Evolutionary conservation across 1,140 invertebrate genomes (phyloP), one percentile per base, ranked within the genome.

Genomic region (Spodoptera litura): DNA sequence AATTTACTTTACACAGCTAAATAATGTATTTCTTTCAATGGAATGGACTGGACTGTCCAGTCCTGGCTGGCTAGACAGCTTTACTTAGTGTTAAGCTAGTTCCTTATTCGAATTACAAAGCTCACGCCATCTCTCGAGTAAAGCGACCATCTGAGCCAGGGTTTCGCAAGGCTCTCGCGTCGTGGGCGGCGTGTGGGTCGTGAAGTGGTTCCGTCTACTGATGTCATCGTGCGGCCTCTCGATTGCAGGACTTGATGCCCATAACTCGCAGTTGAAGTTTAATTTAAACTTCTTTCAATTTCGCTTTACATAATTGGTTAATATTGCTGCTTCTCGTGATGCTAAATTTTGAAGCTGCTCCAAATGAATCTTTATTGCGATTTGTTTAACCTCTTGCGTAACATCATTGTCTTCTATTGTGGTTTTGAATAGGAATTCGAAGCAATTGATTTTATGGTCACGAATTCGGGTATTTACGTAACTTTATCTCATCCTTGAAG

Each of bases 131-230:
- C 52, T 49, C 72, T 61, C 81, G 51, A 70, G 58, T 10, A 58
- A 25, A 20, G 61, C 56, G 44, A 51, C 35, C 72, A 51, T 62
- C 75, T 68, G 38, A 81, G 68, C 73, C 44, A 86, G 81, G 87
- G 86, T 89, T 87, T 88, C 83, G 91, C 89, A 91, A 92, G 91
- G 89, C 87, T 91, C 82, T 81, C 56, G 55, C 64, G 12, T 38
- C 74, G 89, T 90, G 81, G 91, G 90, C 76, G 85, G 84, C 70
- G 52, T 78, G 90, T 91, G 89, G 91, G 90, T 81, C 88, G 68
- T 77, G 81, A 44, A 79, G 79, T 81, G 86, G 89, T 91, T 93
- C 89, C 89, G 90, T 86, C 83, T 86, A 85, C 85, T 93, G 90
- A 93, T 91, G 89, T 93, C 90, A 92, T 89, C 86, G 83, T 20